Evolutionary conservation across 1,140 invertebrate species (phyloP), one percentile per base, ranked within the genome.

Genomic region (Diploscapter pachys): DNA sequence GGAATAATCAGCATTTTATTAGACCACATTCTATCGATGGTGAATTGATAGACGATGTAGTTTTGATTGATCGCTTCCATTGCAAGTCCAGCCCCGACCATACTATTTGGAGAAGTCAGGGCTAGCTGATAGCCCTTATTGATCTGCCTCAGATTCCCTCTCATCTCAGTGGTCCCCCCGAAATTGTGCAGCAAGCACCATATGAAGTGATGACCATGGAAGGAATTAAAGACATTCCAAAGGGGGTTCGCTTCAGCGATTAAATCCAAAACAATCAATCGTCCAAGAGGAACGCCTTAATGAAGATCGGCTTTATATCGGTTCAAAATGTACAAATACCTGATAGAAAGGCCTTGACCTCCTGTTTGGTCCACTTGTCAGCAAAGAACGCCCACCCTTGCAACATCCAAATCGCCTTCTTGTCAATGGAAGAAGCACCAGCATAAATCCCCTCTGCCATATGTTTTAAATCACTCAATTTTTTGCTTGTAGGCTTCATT

Each of bases 1-100:
- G 59, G 53, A 49, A 71, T 54, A 53, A 49, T 52, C 51, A 76
- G 9, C 9, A 56, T 49, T 31, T 72, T 53, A 6, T 51, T 53
- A n/a, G 68, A 56, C 75, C 75, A 76, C 61, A 72, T 67, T 13
- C 69, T 31, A 69, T 76, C 75, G 50, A 76, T 67, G 62, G 72
- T 71, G 50, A 72, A 76, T 64, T 76, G 75, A 56, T 76, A 76
- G 3, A 66, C 11, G 9, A 76, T 57, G 53, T 76, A 76, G 70
- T 76, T 76, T 57, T 76, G 75, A 13, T 76, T 48, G 50, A 76
- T 76, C 48, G 55, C 75, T 54, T 76, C 75, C 75, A 76, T 76
- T n/a, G 75, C 59, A 3, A 76, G 51, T 61, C 75, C 75, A 9
- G 61, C 70, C n/a, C 75, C 75, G 13, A 72, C 62, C 3, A 76